phyloP scores from a whole-genome alignment of 2,797 vertebrate genomes.

The Falco columbarius region DNA sequence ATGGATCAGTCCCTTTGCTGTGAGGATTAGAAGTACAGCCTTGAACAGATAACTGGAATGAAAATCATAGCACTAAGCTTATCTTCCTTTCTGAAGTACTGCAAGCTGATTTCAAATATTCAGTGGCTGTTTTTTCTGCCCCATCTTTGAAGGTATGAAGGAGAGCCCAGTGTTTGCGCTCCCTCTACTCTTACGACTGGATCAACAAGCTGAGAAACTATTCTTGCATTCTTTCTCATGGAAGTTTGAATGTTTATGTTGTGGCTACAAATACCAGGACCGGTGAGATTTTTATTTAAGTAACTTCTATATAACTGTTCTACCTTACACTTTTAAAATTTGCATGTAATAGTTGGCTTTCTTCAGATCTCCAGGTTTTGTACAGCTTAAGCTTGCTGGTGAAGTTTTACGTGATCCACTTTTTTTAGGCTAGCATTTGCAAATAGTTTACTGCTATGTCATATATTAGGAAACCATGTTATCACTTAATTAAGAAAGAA shows the following conservation, averaged over 20 bases:
- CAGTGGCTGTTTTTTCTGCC: neutral
- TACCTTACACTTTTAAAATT: neutral
- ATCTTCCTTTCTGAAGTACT: neutral
- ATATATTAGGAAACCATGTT: neutral
- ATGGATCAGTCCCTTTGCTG: neutral
- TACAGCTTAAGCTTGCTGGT: neutral
- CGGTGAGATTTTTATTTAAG: constrained; percentile 75
- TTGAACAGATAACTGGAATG: neutral
- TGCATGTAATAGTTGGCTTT: neutral
- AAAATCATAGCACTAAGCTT: neutral
- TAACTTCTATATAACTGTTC: neutral
- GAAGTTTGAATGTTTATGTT: constrained; percentile 86
- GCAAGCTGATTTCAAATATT: neutral
- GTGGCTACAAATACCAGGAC: constrained; percentile 79
- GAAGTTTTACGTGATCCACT: neutral
- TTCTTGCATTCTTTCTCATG: constrained; percentile 86
- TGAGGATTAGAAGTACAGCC: neutral
- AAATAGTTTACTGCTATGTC: neutral
- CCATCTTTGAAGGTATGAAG: constrained; percentile 78
- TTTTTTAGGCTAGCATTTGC: neutral
- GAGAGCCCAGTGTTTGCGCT: constrained; percentile 92
- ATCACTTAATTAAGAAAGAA: neutral
- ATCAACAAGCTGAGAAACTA: constrained; percentile 79
- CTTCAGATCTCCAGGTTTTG: neutral
- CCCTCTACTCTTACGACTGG: constrained; percentile 83